Base-by-base conservation (phyloP, 2,113 vertebrate species). In the Psophia crepitans region DNA sequence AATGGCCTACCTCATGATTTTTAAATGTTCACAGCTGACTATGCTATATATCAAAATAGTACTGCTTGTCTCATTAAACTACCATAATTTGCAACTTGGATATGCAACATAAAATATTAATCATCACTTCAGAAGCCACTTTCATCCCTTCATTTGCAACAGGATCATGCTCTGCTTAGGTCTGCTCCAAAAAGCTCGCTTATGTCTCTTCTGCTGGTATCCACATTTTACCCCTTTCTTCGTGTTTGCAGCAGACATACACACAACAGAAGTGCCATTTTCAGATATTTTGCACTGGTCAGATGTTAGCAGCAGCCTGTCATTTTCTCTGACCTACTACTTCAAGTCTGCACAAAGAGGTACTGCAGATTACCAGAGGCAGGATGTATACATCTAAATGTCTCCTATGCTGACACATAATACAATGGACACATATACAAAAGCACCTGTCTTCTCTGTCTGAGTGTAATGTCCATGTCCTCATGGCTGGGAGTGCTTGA, bases 91-190 rank as follows among this genome's bases (percentile, higher is more conserved):
- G 14, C 49, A 85, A 81, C 53, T 79, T 85, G 30, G 35, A 91
- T 82, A 44, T 54, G 86, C 58, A 68, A 60, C 21, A 60, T 91
- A 71, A 94, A 85, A 91, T 79, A 96, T 71, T 87, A 83, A 92
- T 75, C 53, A 75, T 19, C 27, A 53, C 51, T 89, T 94, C 69
- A 76, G 49, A 96, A 94, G 43, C 14, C 33, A 53, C 44, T 79
- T 94, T 76, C 32, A 91, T 64, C 26, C 20, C 22, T 82, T 37
- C 24, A 73, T 80, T 58, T 61, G 28, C 70, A 78, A 46, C n/a
- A 68, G 37, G 13, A 30, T 57, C 81, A 79, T 73, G 24, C 11
- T 89, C 13, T 76, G 28, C 43, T 66, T 51, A 73, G 8, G 14
- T 33, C 28, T 57, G 17, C 49, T 84, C 44, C n/a, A 90, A 68